These are phyloP conservation scores for Cerceris ruficornis DNA, from an alignment of 2,888 invertebrate genomes.

Conservation along the genomic window DNA sequence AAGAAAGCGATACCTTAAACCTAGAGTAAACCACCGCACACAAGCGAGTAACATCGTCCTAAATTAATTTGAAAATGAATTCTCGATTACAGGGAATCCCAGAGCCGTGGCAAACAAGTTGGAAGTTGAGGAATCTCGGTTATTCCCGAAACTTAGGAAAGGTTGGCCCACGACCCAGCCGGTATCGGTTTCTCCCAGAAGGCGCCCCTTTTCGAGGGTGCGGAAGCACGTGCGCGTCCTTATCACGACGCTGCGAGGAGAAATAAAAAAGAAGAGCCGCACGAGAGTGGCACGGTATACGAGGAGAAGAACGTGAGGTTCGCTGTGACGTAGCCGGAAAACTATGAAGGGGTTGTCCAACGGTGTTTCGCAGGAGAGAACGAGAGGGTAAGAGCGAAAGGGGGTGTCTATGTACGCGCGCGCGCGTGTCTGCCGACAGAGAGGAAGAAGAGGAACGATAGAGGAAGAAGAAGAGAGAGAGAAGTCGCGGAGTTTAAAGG, in stretches of 20 bases:
- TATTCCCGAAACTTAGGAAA: slow-evolving; percentile 33
- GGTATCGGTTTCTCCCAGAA: slow-evolving; percentile 47
- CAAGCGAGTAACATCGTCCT: not conserved
- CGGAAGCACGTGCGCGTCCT: slow-evolving; percentile 72
- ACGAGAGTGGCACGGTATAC: slow-evolving; percentile 19
- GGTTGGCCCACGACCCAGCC: slow-evolving; percentile 41
- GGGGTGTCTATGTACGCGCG: slow-evolving; percentile 5
- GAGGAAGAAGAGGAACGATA: slow-evolving; percentile 23
- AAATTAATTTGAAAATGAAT: not conserved
- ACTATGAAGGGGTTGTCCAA: slow-evolving; percentile 34
- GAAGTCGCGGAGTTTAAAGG: slow-evolving; percentile 72
- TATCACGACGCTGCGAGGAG: slow-evolving; percentile 67
- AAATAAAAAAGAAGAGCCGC: slow-evolving; percentile 57
- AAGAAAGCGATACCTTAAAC: no score
- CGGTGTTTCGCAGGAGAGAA: slow-evolving; percentile 22
- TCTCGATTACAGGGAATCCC: not conserved
- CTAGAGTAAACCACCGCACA: no score
- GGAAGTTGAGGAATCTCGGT: slow-evolving; percentile 42
- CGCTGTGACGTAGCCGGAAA: slow-evolving; percentile 54
- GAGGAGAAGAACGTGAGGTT: slow-evolving; percentile 46
- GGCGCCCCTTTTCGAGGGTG: slow-evolving; percentile 49
- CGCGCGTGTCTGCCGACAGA: slow-evolving; percentile 14
- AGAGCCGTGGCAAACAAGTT: not conserved
- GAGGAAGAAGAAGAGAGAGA: slow-evolving; percentile 24
- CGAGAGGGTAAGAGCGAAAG: slow-evolving; percentile 1